Conservation (phyloP, 2,888 invertebrate species). For the Ennomos fuscantarius region DNA sequence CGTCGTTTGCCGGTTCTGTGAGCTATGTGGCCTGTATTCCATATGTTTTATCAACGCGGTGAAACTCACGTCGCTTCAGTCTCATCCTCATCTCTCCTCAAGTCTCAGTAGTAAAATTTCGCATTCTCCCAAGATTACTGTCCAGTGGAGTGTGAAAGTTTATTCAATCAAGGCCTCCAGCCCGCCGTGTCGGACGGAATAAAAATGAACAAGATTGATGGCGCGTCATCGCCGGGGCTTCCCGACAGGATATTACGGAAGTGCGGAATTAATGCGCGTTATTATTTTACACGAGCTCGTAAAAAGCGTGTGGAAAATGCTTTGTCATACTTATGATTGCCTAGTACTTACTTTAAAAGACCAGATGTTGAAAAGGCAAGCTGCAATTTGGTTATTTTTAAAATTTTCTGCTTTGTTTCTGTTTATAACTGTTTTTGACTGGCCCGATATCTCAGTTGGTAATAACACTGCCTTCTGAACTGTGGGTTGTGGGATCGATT, state of each 20-base stretch:
- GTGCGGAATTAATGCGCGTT: conserved; percentile 27
- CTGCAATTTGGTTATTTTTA: too few species aligned
- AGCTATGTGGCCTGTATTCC: too few species aligned
- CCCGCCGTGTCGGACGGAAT: conserved; percentile 42
- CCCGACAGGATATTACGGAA: conserved; percentile 31
- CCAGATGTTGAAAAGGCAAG: too few species aligned
- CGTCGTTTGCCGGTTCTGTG: too few species aligned
- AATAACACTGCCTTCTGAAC: too few species aligned
- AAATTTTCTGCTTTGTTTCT: too few species aligned
- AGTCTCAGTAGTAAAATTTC: conserved; percentile 13
- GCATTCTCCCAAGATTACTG: conserved; percentile 27
- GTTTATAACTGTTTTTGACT: too few species aligned
- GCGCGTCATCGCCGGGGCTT: conserved; percentile 44
- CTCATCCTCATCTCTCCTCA: neutral
- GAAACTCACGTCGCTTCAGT: too few species aligned
- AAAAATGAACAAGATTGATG: conserved; percentile 68
- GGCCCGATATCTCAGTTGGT: too few species aligned
- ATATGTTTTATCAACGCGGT: too few species aligned
- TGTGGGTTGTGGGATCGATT: too few species aligned
- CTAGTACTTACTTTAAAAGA: too few species aligned
- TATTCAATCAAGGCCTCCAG: conserved; percentile 53
- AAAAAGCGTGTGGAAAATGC: conserved; percentile 14
- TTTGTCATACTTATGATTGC: conserved; percentile 9
- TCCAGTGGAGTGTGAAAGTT: conserved; percentile 34
- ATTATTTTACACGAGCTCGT: conserved; percentile 32